A percentile compares a stretch with the other conserved stretches of the same genome.
phyloP scores from a whole-genome alignment of 2,113 vertebrate genomes.

The Hystrix cristata region DNA sequence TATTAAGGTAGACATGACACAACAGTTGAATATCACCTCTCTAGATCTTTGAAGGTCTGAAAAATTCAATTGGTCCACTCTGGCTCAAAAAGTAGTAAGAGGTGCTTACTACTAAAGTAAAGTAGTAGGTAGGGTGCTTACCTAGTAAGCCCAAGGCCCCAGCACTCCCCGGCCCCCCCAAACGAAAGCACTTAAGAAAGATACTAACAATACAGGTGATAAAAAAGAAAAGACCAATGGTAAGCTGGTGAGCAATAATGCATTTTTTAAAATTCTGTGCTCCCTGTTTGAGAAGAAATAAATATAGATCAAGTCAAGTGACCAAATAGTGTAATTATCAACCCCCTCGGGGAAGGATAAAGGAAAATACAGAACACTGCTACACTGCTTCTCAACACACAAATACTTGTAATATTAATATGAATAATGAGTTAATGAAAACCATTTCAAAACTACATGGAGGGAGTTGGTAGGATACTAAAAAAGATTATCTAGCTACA shows the following conservation, averaged over 20 bases:
- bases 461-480: background rate
- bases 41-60: conserved; percentile 31
- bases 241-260: background rate
- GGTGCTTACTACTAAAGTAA: no score
- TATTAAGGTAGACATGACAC: background rate
- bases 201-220: background rate
- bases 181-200: background rate
- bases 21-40: conserved; percentile 28
- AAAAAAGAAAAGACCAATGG: background rate
- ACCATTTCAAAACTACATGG: background rate
- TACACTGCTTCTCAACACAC: background rate
- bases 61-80: background rate
- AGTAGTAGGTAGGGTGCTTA: no score
- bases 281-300: conserved; percentile 15
- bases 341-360: background rate
- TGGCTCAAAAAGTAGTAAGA: background rate
- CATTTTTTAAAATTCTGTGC: background rate
- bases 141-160: no score
- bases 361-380: conserved; percentile 7
- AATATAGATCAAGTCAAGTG: background rate
- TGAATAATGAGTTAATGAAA: conserved; percentile 50
- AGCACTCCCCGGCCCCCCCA: no score
- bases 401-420: conserved; percentile 17
- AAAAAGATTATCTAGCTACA: background rate
- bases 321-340: background rate